A percentile compares a stretch with the other conserved stretches of the same genome.
phyloP scores from a whole-genome alignment of 2,113 vertebrate species.

The Gobiocypris rarus region DNA sequence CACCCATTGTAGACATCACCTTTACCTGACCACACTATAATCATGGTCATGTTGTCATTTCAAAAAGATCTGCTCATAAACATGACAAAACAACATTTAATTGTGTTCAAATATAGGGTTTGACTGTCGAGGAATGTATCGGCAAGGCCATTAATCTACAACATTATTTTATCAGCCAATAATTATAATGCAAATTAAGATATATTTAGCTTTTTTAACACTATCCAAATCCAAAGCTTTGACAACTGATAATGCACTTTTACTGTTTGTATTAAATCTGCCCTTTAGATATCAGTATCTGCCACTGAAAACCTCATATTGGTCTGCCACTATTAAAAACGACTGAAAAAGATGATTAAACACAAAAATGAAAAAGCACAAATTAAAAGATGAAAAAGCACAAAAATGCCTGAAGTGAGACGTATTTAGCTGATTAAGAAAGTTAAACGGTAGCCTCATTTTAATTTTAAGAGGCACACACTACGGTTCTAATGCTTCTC shows the following conservation, averaged over 20 bases:
- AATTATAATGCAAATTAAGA: background rate
- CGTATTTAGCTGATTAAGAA: conserved; percentile 69
- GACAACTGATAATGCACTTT: background rate
- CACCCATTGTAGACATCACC: conserved; percentile 20
- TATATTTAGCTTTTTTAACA: background rate
- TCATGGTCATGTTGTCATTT: conserved; percentile 31
- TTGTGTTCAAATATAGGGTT: background rate
- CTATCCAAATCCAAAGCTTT: background rate
- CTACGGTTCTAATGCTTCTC: conserved; percentile 76
- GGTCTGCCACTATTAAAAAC: conserved; percentile 21
- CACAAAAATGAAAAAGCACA: conserved; percentile 9
- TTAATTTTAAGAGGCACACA: conserved; percentile 65
- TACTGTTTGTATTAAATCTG: background rate
- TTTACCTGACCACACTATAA: conserved; percentile 19
- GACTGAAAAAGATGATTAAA: too few relatives aligned
- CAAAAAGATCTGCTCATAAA: conserved; percentile 1
- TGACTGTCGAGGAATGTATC: background rate
- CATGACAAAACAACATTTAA: background rate
- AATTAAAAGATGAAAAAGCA: conserved; percentile 26
- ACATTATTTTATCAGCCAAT: background rate
- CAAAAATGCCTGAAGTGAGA: conserved; percentile 30
- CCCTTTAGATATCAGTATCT: background rate
- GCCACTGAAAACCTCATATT: background rate
- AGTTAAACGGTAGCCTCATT: conserved; percentile 73
- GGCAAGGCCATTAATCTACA: background rate